phyloP scores from a whole-genome alignment of 2,113 vertebrate species.

The Pseudorhombus dupliciocellatus region DNA sequence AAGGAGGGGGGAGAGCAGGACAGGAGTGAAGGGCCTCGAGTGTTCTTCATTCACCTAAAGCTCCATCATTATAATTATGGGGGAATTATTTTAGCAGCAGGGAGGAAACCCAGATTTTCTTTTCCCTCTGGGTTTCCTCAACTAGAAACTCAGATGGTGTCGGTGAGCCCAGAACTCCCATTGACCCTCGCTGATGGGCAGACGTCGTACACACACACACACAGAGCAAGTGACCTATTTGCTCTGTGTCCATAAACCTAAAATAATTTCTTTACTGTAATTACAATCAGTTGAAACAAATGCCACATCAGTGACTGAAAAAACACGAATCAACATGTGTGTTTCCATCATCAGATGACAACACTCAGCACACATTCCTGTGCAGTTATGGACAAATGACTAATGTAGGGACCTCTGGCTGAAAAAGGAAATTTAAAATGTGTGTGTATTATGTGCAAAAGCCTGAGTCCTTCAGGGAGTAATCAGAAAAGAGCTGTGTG shows the following conservation, averaged over 20 bases:
- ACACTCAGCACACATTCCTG: constrained; percentile 32
- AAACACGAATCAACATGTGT: constrained; percentile 39
- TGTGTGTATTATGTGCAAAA: neutral
- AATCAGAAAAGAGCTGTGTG: constrained; percentile 54
- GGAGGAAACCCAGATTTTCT: constrained; percentile 68
- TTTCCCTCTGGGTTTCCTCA: constrained; percentile 52
- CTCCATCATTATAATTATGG: constrained; percentile 71
- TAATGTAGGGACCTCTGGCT: constrained; percentile 24
- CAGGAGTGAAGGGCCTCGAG: constrained; percentile 69
- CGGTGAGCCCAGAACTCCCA: constrained; percentile 38
- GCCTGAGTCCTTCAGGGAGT: constrained; percentile 30
- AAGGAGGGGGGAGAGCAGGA: constrained; percentile 52
- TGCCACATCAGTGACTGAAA: constrained; percentile 30
- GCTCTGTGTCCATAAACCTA: neutral
- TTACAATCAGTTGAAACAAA: constrained; percentile 16
- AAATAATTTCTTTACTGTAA: neutral
- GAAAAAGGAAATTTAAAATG: constrained; percentile 9
- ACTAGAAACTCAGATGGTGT: constrained; percentile 52
- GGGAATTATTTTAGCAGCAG: constrained; percentile 69
- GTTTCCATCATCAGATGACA: constrained; percentile 48
- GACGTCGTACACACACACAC: neutral
- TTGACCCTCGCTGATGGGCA: constrained; percentile 43
- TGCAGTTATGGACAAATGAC: constrained; percentile 46
- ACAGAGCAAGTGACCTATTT: neutral
- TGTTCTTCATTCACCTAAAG: constrained; percentile 72